Evolutionary conservation across 2,113 vertebrate species (phyloP), one percentile per base, ranked within the genome.

Genomic region (Chloropsis cyanopogon): DNA sequence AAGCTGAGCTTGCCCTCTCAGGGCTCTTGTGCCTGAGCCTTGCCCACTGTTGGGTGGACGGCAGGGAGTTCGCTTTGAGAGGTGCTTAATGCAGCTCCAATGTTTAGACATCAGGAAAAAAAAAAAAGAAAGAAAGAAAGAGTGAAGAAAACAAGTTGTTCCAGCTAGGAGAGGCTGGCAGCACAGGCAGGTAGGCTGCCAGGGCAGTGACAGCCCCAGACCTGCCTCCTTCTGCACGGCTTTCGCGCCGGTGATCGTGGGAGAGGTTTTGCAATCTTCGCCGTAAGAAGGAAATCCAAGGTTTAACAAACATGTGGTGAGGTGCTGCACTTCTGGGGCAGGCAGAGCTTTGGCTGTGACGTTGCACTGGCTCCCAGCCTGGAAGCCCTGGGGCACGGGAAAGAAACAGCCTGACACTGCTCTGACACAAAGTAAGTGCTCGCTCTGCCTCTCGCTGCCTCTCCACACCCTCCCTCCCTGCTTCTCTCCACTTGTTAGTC

Each of bases 371-470:
- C 96, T 80, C 49, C 65, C 4, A 94, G 96, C 95, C 95, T 46
- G 50, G 35, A 9, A 95, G 44, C 80, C 72, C 33, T 24, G 2
- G 61, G 85, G 54, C 76, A 52, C 16, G 2, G 82, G 56, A 50
- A 47, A 79, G 90, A 66, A 93, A n/a, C 61, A 82, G 94, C 47
- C 92, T 37, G 88, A 75, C 60, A 57, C 25, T 0, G 25, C 80
- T 46, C 29, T 86, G 79, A 54, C 89, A 90, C 72, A 54, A 23
- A 87, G 95, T 97, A 97, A 95, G 97, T 95, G 81, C 72, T 82
- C 64, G 87, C 37, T 71, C 53, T 93, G 78, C 57, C 64, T 86
- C 53, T 64, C 61, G 41, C 41, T 47, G 41, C 35, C 25, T 18
- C 52, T 68, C 14, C 50, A 11, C 64, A 57, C 37, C 9, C 61